Evolutionary conservation across 2,797 vertebrate genomes (phyloP).

Genomic region (Peromyscus attwateri): DNA sequence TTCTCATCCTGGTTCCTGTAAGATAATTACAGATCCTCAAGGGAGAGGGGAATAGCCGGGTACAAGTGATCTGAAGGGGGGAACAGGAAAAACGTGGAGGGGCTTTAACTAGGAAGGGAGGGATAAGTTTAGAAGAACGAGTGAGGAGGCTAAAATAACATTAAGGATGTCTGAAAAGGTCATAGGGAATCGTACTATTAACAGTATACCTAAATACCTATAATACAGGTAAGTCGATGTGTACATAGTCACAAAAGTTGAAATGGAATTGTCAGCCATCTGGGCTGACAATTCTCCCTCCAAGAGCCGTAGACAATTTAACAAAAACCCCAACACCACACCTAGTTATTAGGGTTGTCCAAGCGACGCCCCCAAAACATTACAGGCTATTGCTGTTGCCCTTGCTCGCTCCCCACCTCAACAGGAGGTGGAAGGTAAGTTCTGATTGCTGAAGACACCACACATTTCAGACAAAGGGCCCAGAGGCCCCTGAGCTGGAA

Average conservation of each 20-base stretch:
- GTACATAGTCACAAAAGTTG: background rate
- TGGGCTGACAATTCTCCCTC: background rate
- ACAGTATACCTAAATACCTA: background rate
- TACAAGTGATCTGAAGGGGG: background rate
- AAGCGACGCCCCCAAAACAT: background rate
- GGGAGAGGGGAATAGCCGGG: background rate
- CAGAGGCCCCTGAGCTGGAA: background rate
- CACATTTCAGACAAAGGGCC: background rate
- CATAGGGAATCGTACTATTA: too few species aligned
- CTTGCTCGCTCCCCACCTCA: too few species aligned
- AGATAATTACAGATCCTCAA: background rate
- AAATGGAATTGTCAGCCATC: background rate
- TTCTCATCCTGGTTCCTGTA: conserved; percentile 32
- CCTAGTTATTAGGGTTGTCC: background rate
- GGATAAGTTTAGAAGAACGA: background rate
- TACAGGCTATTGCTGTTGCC: background rate
- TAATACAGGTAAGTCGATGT: background rate
- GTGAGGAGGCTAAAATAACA: background rate
- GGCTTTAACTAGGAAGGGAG: background rate
- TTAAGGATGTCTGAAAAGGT: background rate
- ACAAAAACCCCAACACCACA: background rate
- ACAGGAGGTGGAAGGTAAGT: background rate
- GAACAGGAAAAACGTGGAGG: background rate
- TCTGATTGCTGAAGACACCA: background rate
- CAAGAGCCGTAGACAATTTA: background rate